Evolutionary conservation across 2,888 invertebrate species (phyloP).

Genomic region (Drosophila ustulata): DNA sequence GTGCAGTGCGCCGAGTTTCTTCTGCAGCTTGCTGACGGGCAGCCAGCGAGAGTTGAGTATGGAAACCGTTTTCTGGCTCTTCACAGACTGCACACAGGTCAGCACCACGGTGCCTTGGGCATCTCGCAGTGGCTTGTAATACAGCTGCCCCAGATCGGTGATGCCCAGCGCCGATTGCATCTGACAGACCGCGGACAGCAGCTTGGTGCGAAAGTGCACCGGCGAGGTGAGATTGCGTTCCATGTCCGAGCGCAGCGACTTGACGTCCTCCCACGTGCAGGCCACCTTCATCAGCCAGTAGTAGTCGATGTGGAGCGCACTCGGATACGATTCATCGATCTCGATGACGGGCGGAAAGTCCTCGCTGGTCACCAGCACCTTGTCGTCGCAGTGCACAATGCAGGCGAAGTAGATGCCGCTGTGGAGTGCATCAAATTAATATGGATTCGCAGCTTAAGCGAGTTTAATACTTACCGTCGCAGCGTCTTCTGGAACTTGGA

Average conservation of each 20-base stretch:
- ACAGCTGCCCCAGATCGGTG: constrained; percentile 97
- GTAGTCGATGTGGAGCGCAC: constrained; percentile 95
- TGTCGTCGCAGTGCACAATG: constrained; percentile 97
- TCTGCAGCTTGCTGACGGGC: constrained; percentile 93
- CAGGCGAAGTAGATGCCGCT: constrained; percentile 98
- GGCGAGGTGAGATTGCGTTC: constrained; percentile 96
- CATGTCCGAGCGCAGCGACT: constrained; percentile 95
- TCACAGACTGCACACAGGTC: constrained; percentile 91
- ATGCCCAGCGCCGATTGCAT: constrained; percentile 96
- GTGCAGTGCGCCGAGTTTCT: constrained; percentile 91
- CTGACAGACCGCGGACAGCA: constrained; percentile 95
- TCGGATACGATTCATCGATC: constrained; percentile 97
- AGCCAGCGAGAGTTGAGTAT: constrained; percentile 97
- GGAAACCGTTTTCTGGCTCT: constrained; percentile 91
- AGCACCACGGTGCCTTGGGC: constrained; percentile 95
- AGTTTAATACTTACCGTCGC: constrained; percentile 87
- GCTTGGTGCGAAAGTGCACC: constrained; percentile 95
- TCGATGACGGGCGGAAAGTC: constrained; percentile 98
- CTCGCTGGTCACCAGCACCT: constrained; percentile 97
- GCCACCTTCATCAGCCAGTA: constrained; percentile 99
- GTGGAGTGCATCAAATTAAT: constrained; percentile 72
- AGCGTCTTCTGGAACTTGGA: constrained; percentile 98
- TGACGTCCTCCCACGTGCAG: constrained; percentile 98
- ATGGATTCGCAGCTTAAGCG: background rate
- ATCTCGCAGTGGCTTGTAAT: constrained; percentile 95